Conservation (phyloP, 2,888 invertebrate species). For the Orchesella flavescens region DNA sequence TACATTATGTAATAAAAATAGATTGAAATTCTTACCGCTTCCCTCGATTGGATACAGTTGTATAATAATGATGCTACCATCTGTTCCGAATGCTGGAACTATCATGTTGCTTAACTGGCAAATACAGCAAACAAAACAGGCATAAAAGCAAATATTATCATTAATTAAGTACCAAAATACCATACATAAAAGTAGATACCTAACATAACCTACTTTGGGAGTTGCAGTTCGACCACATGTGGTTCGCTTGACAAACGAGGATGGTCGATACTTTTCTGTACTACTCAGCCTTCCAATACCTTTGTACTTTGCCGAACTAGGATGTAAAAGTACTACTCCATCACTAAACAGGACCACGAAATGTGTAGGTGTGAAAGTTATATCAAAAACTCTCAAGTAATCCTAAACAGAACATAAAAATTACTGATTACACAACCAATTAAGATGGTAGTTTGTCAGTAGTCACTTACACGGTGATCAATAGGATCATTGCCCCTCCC, state of each 20-base stretch:
- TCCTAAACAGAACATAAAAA: slow-evolving; percentile 10
- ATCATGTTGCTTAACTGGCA: slow-evolving; percentile 41
- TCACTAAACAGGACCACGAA: slow-evolving; percentile 40
- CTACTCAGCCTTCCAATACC: slow-evolving; percentile 38
- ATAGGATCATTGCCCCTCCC: background rate
- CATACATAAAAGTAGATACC: too few relatives aligned
- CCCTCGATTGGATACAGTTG: slow-evolving; percentile 63
- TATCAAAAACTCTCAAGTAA: slow-evolving; percentile 42
- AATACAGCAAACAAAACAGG: background rate
- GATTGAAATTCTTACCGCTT: slow-evolving; percentile 26
- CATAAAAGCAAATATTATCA: too few relatives aligned
- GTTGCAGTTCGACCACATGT: slow-evolving; percentile 57
- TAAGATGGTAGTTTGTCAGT: background rate
- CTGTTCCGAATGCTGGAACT: slow-evolving; percentile 45
- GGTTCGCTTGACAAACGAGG: slow-evolving; percentile 46
- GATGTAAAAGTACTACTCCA: slow-evolving; percentile 40
- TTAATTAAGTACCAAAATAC: too few relatives aligned
- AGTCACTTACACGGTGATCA: background rate
- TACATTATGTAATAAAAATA: background rate
- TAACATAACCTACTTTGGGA: slow-evolving; percentile 38
- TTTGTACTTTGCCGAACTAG: slow-evolving; percentile 23
- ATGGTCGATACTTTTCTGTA: slow-evolving; percentile 35
- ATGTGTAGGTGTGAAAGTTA: slow-evolving; percentile 63
- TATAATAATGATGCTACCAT: slow-evolving; percentile 57
- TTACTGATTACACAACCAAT: background rate